phyloP scores from a whole-genome alignment of 2,113 vertebrate genomes.

The Bagarius yarrelli region DNA sequence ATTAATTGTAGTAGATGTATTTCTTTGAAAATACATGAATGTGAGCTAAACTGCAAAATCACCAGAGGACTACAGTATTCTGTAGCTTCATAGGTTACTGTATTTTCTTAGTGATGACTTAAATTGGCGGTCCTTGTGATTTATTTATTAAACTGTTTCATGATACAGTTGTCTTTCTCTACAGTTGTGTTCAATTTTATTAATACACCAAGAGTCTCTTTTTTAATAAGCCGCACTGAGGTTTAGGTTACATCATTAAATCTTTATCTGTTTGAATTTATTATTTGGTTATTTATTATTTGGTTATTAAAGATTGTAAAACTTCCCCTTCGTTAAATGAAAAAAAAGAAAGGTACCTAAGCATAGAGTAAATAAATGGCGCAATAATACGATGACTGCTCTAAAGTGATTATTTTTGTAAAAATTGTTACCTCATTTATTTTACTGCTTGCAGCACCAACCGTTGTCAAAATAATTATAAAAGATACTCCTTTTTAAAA shows the following conservation, averaged over 20 bases:
- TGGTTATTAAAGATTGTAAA: neutral
- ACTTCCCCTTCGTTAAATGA: neutral
- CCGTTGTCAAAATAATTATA: no score
- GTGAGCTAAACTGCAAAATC: neutral
- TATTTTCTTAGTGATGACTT: constrained; percentile 1
- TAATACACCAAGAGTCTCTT: neutral
- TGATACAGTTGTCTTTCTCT: neutral
- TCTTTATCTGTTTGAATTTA: neutral
- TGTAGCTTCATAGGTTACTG: constrained; percentile 10
- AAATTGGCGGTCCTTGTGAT: neutral
- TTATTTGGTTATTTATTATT: neutral
- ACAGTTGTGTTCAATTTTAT: neutral
- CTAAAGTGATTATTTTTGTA: neutral
- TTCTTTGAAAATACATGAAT: neutral
- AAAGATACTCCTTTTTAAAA: no score
- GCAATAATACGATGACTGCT: neutral
- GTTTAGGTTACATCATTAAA: neutral
- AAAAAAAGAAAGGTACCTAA: neutral
- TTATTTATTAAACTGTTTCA: constrained; percentile 32
- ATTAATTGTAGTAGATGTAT: neutral
- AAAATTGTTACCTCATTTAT: no score
- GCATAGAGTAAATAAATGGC: neutral
- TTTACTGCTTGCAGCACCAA: no score
- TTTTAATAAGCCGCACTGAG: neutral
- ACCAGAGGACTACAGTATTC: neutral